Base-by-base conservation (phyloP, 1,140 invertebrate genomes). In the Hylaeus volcanicus region DNA sequence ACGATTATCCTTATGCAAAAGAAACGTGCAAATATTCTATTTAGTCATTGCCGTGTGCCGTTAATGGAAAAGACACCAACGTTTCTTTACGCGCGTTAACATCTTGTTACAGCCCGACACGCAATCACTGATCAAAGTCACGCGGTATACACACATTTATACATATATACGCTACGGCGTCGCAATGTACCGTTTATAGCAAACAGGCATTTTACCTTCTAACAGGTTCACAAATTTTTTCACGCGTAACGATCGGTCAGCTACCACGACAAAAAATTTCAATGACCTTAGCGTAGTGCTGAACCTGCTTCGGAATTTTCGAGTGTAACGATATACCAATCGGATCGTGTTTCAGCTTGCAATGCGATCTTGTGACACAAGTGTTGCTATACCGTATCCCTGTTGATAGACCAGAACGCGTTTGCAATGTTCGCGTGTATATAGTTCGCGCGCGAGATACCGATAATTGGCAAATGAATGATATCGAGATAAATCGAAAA, bases 311-410 rank as follows among this genome's bases (percentile, higher is more conserved):
- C 26, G 55, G 39, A 65, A 66, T 60, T 60, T 60, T 69, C 43
- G 5, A 14, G 14, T 9, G 55, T 60, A 76, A 68, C 39, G 51
- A 65, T 56, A 68, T 9, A 56, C 43, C 14, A 11, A 48, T 45
- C 53, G 3, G 51, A 15, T 76, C 12, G 11, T 37, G 11, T 76
- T 76, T 68, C 74, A 12, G 3, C 15, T 39, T 26, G 64, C 45
- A 76, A 68, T 14, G 12, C 65, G 55, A 77, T 69, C 55, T 26
- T 61, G 11, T 55, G 14, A 45, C 14, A n/a, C 26, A 60, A 76
- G 51, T 51, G 51, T 51, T 51, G 26, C 55, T 74, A 74, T 63
- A n/a, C 51, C 37, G 8, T n/a, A 26, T 14, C 48, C 12, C n/a
- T 15, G 41, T 48, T 73, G 26, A 12, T 15, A 63, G 3, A 53